Evolutionary conservation across 1,140 invertebrate species (phyloP).

Genomic region (Galleria mellonella): DNA sequence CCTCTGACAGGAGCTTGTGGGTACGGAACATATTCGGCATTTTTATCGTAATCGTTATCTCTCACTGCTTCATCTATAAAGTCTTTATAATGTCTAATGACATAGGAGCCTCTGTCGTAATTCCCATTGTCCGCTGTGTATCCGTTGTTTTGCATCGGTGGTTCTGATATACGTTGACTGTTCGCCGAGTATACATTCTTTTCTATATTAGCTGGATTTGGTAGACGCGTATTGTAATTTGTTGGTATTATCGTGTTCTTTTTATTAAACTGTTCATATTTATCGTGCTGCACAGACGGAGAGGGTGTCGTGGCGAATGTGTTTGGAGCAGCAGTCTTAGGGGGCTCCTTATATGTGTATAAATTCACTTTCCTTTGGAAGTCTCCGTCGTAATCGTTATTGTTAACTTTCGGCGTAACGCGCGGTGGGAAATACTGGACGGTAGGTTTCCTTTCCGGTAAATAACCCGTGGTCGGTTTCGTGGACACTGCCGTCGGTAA

Average conservation of each 20-base stretch:
- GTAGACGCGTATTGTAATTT: not conserved
- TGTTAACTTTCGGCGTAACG: constrained; percentile 25
- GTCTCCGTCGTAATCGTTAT: constrained; percentile 31
- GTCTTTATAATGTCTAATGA: constrained; percentile 51
- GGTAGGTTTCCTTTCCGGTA: constrained; percentile 41
- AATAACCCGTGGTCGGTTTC: constrained; percentile 12
- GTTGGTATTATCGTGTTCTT: not conserved
- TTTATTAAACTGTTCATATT: not conserved
- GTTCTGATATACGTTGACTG: no score
- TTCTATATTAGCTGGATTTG: constrained; percentile 12
- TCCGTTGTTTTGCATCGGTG: constrained; percentile 2
- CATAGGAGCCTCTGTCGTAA: constrained; percentile 38
- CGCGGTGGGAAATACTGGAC: constrained; percentile 54
- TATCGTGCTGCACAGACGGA: constrained; percentile 7
- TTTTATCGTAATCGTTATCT: constrained; percentile 34
- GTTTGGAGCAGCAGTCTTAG: constrained; percentile 11
- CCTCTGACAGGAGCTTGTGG: constrained; percentile 17
- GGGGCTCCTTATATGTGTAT: constrained; percentile 20
- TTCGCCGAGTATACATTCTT: constrained; percentile 26
- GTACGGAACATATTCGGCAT: constrained; percentile 17
- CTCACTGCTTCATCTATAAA: constrained; percentile 41
- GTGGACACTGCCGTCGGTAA: constrained; percentile 7
- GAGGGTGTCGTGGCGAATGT: constrained; percentile 1
- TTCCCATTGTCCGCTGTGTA: constrained; percentile 18
- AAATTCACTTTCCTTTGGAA: constrained; percentile 37